A percentile compares a stretch with the other conserved stretches of the same genome.
These are phyloP conservation scores for Lepus oiostolus DNA, from an alignment of 2,797 vertebrate species.

Conservation along the genomic window DNA sequence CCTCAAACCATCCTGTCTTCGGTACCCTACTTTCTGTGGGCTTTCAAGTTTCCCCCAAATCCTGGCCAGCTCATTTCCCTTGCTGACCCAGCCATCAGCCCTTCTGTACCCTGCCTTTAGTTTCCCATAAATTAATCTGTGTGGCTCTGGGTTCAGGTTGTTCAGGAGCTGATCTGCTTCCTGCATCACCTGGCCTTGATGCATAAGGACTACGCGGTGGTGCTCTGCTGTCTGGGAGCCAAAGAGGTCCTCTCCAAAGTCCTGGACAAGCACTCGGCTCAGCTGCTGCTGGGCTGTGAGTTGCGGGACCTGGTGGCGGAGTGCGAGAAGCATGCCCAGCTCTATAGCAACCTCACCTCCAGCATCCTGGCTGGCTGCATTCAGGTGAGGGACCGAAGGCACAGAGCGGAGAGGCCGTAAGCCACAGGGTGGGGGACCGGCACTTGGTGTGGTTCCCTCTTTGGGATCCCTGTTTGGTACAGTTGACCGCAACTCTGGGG, in stretches of 20 bases:
- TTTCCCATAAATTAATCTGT: rapidly evolving
- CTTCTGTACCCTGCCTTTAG: not conserved
- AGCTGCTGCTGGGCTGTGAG: slow-evolving; percentile 90
- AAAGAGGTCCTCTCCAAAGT: slow-evolving; percentile 93
- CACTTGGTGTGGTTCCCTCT: not conserved
- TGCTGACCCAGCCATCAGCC: not conserved
- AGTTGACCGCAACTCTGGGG: not conserved
- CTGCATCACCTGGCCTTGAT: slow-evolving; percentile 93
- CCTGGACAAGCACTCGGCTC: slow-evolving; percentile 93
- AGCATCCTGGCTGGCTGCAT: slow-evolving; percentile 96
- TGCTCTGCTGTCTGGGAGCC: slow-evolving; percentile 94
- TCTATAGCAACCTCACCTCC: slow-evolving; percentile 95
- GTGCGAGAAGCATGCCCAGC: slow-evolving; percentile 93
- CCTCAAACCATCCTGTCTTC: not conserved
- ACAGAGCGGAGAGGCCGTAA: not conserved
- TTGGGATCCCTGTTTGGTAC: not conserved
- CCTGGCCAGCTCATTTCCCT: not conserved
- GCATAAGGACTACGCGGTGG: slow-evolving; percentile 95
- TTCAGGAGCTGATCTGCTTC: slow-evolving; percentile 93
- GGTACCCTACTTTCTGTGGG: not conserved
- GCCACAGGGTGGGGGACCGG: not conserved
- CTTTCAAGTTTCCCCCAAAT: not conserved
- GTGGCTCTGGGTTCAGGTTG: slow-evolving; percentile 87
- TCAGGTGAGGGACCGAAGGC: slow-evolving; percentile 89
- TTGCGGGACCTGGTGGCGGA: slow-evolving; percentile 92